Evolutionary conservation across 2,113 vertebrate species (phyloP).

Genomic region (Struthio camelus): DNA sequence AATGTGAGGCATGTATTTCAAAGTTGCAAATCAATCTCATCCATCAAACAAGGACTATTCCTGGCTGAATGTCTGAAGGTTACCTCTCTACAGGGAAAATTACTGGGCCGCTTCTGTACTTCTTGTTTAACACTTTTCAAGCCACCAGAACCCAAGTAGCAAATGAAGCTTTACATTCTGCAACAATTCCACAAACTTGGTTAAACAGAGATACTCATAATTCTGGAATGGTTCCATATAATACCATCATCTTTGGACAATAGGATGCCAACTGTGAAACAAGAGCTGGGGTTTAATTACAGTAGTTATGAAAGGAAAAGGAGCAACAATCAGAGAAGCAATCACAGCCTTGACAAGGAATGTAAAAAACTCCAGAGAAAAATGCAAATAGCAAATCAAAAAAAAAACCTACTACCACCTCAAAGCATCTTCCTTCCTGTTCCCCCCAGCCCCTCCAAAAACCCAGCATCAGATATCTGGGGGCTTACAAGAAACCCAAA

Average conservation of each 20-base stretch:
- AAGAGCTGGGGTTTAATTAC: not conserved
- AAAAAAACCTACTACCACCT: not conserved
- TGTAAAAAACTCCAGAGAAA: not conserved
- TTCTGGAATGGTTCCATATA: not conserved
- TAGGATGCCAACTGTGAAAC: not conserved
- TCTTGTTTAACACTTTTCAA: not conserved
- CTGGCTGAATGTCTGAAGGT: not conserved
- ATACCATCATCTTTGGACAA: not conserved
- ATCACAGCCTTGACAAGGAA: not conserved
- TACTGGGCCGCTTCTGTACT: not conserved
- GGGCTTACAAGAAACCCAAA: not conserved
- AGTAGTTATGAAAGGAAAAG: not conserved
- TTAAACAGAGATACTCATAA: not conserved
- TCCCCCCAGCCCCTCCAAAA: accelerated
- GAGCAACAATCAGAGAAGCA: not conserved
- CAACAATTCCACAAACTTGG: not conserved
- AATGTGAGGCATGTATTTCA: not conserved
- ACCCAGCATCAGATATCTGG: not conserved
- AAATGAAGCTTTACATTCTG: not conserved
- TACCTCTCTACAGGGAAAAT: not conserved
- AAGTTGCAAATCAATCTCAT: not conserved
- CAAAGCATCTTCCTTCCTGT: not conserved
- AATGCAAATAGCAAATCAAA: not conserved
- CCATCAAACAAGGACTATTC: not conserved
- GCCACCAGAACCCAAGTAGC: not conserved